Evolutionary conservation across 2,888 invertebrate species (phyloP).

Genomic region (Timema podura): DNA sequence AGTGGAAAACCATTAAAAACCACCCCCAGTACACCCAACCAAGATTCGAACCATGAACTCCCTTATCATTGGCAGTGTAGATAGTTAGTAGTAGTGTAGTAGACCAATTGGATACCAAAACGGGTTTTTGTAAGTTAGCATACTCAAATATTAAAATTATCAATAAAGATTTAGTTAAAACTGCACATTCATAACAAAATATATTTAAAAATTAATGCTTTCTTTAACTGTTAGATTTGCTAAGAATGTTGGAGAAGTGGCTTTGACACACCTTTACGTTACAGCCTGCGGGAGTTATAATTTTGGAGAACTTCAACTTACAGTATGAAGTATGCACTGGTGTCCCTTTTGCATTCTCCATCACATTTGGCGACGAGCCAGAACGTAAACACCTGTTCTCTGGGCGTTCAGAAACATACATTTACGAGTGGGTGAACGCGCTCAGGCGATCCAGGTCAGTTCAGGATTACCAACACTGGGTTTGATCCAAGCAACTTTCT

Average conservation of each 20-base stretch:
- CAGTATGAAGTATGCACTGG: conserved; percentile 61
- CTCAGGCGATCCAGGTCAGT: conserved; percentile 57
- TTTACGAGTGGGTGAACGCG: conserved; percentile 65
- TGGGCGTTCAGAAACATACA: conserved; percentile 65
- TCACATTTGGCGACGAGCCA: conserved; percentile 63
- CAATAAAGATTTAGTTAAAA: too few species aligned
- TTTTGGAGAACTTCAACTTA: conserved; percentile 68
- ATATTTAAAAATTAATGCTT: background rate
- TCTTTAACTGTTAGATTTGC: background rate
- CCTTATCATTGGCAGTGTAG: too few species aligned
- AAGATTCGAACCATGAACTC: too few species aligned
- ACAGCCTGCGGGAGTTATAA: conserved; percentile 66
- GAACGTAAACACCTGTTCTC: conserved; percentile 67
- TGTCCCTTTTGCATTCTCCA: conserved; percentile 70
- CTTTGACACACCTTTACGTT: conserved; percentile 4
- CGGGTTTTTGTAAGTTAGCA: too few species aligned
- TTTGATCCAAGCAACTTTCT: conserved; percentile 7
- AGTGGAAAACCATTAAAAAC: too few species aligned
- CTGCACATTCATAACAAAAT: background rate
- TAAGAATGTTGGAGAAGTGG: background rate
- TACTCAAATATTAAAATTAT: too few species aligned
- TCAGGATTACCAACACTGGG: background rate
- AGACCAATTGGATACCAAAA: too few species aligned
- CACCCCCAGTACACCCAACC: too few species aligned
- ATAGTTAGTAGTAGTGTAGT: too few species aligned